Percentiles rank a stretch among this genome's conserved stretches.
phyloP scores from a whole-genome alignment of 2,113 vertebrate genomes.

The Amphiprion percula region DNA sequence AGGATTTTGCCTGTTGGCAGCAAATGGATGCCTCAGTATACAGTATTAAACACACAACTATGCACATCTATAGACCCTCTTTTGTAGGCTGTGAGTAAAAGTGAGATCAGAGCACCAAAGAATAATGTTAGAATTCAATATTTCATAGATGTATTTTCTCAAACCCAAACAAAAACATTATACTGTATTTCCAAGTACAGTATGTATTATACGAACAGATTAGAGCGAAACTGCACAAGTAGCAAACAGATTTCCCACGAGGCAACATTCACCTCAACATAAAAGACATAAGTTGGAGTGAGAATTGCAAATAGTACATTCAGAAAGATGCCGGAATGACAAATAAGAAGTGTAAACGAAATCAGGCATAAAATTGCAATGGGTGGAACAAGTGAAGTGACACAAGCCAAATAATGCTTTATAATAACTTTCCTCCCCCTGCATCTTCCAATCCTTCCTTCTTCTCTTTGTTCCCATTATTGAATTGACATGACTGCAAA shows the following conservation, averaged over 20 bases:
- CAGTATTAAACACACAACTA: background rate
- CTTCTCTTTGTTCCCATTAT: conserved; percentile 20
- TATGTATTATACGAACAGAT: background rate
- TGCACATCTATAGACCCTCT: background rate
- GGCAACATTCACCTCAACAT: conserved; percentile 22
- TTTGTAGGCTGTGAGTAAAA: conserved; percentile 4
- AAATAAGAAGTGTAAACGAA: conserved; percentile 21
- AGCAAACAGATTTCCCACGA: conserved; percentile 45
- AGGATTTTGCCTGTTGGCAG: conserved; percentile 2
- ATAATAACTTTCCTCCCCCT: conserved; percentile 22
- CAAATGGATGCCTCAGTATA: background rate
- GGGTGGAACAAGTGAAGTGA: conserved; percentile 29
- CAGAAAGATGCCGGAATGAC: conserved; percentile 12
- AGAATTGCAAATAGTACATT: conserved; percentile 14
- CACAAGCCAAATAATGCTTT: conserved; percentile 36
- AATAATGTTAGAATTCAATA: conserved; percentile 9
- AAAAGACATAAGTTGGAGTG: conserved; percentile 22
- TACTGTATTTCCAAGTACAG: conserved; percentile 6
- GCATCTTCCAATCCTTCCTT: conserved; percentile 8
- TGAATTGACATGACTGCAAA: conserved; percentile 28
- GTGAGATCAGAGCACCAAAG: background rate
- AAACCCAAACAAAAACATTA: conserved; percentile 29
- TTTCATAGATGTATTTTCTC: conserved; percentile 24
- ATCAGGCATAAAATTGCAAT: conserved; percentile 33
- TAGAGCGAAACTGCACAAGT: background rate